These are phyloP conservation scores for Brachyhypopomus occidentalis DNA, from an alignment of 2,113 vertebrate species.

Conservation along the genomic window DNA sequence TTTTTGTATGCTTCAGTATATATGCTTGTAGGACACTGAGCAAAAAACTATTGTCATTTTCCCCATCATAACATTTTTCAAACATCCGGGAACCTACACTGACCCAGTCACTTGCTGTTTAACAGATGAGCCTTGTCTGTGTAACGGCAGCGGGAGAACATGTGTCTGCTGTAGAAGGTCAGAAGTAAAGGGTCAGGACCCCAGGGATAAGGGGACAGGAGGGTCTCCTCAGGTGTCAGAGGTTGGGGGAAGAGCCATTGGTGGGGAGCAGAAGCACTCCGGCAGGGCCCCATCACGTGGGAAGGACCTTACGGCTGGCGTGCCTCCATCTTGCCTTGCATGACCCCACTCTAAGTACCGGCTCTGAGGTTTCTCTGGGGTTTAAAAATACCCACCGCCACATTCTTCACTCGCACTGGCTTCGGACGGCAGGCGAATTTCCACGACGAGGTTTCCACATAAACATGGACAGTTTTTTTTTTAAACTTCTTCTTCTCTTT, in stretches of 20 bases:
- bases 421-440: constrained; percentile 44
- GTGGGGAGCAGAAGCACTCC: constrained; percentile 31
- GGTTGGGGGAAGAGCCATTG: background rate
- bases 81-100: background rate
- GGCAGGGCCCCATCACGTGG: constrained; percentile 64
- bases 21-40: background rate
- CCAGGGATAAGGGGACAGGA: too few species aligned
- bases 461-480: constrained; percentile 48
- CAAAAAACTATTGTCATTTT: too few species aligned
- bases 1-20: background rate
- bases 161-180: background rate
- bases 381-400: constrained; percentile 61
- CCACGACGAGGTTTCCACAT: constrained; percentile 49
- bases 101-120: background rate
- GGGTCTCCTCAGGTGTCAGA: background rate
- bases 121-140: too few species aligned
- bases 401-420: constrained; percentile 53
- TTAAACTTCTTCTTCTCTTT: constrained; percentile 30
- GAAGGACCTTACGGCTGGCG: constrained; percentile 68
- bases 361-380: constrained; percentile 72
- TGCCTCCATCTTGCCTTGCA: constrained; percentile 77
- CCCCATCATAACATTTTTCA: background rate
- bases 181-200: background rate
- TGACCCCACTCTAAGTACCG: constrained; percentile 74
- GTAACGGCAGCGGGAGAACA: too few species aligned